phyloP scores from a whole-genome alignment of 2,888 invertebrate genomes.

The Barypeithes pellucidus region DNA sequence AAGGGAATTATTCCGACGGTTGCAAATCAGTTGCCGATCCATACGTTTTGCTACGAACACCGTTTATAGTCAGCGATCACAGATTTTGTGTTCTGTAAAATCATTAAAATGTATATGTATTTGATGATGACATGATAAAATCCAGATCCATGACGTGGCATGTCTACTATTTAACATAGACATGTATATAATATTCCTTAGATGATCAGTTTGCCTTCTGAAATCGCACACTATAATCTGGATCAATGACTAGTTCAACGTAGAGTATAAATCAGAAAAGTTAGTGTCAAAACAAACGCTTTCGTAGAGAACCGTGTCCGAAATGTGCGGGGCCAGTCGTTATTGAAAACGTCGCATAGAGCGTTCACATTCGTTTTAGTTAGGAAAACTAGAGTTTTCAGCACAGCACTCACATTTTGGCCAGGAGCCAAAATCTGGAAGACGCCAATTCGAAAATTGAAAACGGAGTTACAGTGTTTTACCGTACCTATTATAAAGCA shows the following conservation, averaged over 20 bases:
- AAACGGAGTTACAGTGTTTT: constrained; percentile 45
- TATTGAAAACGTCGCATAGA: constrained; percentile 64
- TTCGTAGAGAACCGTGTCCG: constrained; percentile 58
- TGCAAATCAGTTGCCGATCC: too few species aligned
- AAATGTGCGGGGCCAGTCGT: constrained; percentile 57
- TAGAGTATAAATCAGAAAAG: constrained; percentile 60
- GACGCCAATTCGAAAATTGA: constrained; percentile 50
- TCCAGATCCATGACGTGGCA: too few species aligned
- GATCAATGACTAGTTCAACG: constrained; percentile 21
- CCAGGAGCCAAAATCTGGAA: constrained; percentile 40
- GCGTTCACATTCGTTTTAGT: constrained; percentile 65
- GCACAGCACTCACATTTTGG: constrained; percentile 48
- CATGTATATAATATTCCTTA: too few species aligned
- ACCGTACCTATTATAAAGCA: constrained; percentile 33
- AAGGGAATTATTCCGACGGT: too few species aligned
- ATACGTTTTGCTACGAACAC: too few species aligned
- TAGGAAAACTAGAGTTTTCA: constrained; percentile 60
- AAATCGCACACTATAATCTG: constrained; percentile 8
- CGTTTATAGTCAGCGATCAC: too few species aligned
- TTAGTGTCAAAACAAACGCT: constrained; percentile 64
- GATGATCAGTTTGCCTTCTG: neutral
- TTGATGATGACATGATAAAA: too few species aligned
- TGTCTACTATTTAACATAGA: too few species aligned
- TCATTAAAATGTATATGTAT: too few species aligned
- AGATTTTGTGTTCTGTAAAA: too few species aligned